Evolutionary conservation across 1,140 invertebrate genomes (phyloP).

Genomic region (Dendroctonus ponderosae): DNA sequence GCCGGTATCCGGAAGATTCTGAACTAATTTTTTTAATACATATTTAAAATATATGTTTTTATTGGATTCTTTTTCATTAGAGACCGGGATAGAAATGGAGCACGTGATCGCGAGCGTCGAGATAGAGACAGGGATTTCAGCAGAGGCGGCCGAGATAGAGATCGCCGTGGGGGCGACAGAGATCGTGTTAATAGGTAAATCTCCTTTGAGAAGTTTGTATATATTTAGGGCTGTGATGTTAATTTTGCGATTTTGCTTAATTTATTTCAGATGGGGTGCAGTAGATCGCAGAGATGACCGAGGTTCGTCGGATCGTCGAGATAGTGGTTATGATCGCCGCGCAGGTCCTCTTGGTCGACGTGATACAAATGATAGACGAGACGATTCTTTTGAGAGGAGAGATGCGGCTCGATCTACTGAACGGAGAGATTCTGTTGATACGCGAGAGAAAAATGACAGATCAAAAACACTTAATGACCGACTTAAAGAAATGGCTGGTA

Average conservation of each 20-base stretch:
- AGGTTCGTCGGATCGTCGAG: slow-evolving; percentile 32
- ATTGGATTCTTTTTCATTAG: slow-evolving; percentile 22
- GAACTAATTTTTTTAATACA: no score
- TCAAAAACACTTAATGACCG: slow-evolving; percentile 47
- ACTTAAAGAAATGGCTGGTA: slow-evolving; percentile 47
- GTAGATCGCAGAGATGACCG: slow-evolving; percentile 29
- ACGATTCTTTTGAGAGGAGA: slow-evolving; percentile 11
- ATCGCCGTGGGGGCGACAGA: slow-evolving; percentile 14
- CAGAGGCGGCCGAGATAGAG: slow-evolving; percentile 38
- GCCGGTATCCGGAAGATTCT: no score
- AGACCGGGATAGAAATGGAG: slow-evolving; percentile 43
- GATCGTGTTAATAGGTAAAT: slow-evolving; percentile 16
- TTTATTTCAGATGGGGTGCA: not conserved
- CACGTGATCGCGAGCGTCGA: slow-evolving; percentile 36
- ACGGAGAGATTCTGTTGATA: slow-evolving; percentile 19
- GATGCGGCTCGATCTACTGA: slow-evolving; percentile 1
- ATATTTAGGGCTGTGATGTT: not conserved
- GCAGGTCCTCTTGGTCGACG: slow-evolving; percentile 1
- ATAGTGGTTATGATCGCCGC: slow-evolving; percentile 40
- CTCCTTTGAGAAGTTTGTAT: not conserved
- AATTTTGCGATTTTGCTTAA: not conserved
- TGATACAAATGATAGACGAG: slow-evolving; percentile 12
- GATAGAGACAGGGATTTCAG: slow-evolving; percentile 44
- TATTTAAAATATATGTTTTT: no score
- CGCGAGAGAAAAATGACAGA: slow-evolving; percentile 36